phyloP scores from a whole-genome alignment of 2,888 invertebrate species.

The Drosophila pegasa region DNA sequence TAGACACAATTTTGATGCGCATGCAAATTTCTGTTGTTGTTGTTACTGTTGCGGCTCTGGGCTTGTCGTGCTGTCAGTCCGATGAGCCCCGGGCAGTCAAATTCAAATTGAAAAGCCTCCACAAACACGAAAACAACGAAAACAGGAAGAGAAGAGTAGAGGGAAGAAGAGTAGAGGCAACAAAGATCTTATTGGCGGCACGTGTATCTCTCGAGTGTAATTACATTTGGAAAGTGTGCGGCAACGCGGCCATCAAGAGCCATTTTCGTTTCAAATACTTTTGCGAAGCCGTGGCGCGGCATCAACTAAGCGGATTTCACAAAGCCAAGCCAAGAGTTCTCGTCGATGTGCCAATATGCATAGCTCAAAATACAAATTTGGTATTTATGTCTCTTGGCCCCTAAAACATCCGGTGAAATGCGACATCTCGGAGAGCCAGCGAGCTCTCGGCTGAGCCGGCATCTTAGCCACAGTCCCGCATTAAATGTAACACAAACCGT shows the following conservation, averaged over 20 bases:
- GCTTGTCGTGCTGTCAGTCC: constrained; percentile 39
- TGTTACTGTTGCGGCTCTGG: constrained; percentile 6
- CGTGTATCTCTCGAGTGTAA: constrained; percentile 76
- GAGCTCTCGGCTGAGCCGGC: constrained; percentile 27
- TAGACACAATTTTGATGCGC: constrained; percentile 28
- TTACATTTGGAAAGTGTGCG: constrained; percentile 74
- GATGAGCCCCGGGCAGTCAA: constrained; percentile 48
- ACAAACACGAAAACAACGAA: constrained; percentile 23
- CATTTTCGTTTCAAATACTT: constrained; percentile 51
- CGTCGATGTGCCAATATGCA: constrained; percentile 63
- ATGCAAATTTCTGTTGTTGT: constrained; percentile 30
- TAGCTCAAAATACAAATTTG: constrained; percentile 64
- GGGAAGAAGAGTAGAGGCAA: constrained; percentile 3
- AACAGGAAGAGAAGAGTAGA: constrained; percentile 5
- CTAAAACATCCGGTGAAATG: constrained; percentile 31
- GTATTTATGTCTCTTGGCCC: constrained; percentile 61
- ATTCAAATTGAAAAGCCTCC: constrained; percentile 55
- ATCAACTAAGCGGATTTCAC: constrained; percentile 46
- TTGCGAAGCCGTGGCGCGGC: constrained; percentile 18
- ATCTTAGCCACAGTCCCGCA: constrained; percentile 33
- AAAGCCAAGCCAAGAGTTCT: constrained; percentile 37
- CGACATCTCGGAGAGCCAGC: not conserved
- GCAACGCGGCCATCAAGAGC: constrained; percentile 47
- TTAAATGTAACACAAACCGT: constrained; percentile 56
- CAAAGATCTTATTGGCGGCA: constrained; percentile 60